A percentile compares a stretch with the other conserved stretches of the same genome.
phyloP scores from a whole-genome alignment of 2,113 vertebrate species.

The Zosterops lateralis region DNA sequence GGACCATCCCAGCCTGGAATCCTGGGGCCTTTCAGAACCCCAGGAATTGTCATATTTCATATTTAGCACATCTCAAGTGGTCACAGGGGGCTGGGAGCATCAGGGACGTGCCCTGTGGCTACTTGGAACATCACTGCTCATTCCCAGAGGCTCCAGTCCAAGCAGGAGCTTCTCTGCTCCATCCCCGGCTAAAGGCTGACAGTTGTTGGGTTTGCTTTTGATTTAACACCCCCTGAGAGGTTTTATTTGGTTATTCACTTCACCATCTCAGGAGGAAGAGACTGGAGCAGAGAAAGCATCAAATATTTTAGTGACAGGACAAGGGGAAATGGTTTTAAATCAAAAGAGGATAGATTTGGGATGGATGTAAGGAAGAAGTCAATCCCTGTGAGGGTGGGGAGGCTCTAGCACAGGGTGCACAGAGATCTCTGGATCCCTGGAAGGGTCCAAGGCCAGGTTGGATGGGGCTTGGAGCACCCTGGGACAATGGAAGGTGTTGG shows the following conservation, averaged over 20 bases:
- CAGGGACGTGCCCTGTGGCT: fast-evolving
- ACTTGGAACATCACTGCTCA: fast-evolving
- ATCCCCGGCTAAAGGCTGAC: fast-evolving
- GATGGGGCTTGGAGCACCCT: background rate
- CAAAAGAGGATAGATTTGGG: background rate
- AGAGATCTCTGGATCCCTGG: background rate
- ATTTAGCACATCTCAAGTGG: background rate
- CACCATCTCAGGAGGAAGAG: background rate
- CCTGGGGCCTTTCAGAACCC: background rate
- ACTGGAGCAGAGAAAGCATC: background rate
- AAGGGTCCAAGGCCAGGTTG: background rate
- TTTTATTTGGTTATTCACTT: background rate
- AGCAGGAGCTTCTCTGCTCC: background rate
- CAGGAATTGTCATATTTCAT: too few species aligned
- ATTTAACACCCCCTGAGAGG: background rate
- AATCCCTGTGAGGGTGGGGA: background rate
- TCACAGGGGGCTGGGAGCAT: background rate
- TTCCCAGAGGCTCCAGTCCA: background rate
- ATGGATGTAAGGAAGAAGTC: background rate
- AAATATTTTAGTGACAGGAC: background rate
- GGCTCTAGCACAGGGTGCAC: background rate
- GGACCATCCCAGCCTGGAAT: background rate
- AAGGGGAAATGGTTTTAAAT: background rate
- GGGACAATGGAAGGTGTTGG: fast-evolving
- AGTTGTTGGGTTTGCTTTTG: background rate